A percentile compares a stretch with the other conserved stretches of the same genome.
phyloP scores from a whole-genome alignment of 2,113 vertebrate genomes.

The Hyperopisus bebe region DNA sequence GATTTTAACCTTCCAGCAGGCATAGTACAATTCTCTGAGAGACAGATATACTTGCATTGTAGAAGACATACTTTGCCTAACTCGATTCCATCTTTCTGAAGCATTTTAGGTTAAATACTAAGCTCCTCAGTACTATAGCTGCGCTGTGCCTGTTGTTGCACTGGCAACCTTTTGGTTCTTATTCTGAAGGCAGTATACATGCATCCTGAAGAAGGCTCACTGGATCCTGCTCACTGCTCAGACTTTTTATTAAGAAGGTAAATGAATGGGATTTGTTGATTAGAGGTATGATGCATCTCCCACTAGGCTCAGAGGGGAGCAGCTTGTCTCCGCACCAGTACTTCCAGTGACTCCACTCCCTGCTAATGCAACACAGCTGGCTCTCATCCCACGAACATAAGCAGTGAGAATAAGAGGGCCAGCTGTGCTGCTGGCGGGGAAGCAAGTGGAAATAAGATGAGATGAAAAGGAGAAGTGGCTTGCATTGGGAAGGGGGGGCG shows the following conservation, averaged over 20 bases:
- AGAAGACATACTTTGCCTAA: background rate
- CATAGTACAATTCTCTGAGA: background rate
- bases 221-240: background rate
- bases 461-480: background rate
- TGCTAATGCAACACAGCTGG: background rate
- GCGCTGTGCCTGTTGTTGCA: background rate
- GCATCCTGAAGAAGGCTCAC: background rate
- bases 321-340: background rate
- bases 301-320: background rate
- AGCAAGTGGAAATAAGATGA: background rate
- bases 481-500: background rate
- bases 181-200: background rate
- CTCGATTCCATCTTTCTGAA: background rate
- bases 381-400: background rate
- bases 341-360: background rate
- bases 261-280: background rate
- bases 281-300: background rate
- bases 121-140: background rate
- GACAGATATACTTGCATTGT: background rate
- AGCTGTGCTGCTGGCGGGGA: background rate
- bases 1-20: background rate
- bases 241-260: background rate
- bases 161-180: background rate
- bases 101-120: background rate
- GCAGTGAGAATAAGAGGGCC: background rate